Base-by-base conservation (phyloP, 2,888 invertebrate genomes). In the Liopterus haemorrhoidalis region DNA sequence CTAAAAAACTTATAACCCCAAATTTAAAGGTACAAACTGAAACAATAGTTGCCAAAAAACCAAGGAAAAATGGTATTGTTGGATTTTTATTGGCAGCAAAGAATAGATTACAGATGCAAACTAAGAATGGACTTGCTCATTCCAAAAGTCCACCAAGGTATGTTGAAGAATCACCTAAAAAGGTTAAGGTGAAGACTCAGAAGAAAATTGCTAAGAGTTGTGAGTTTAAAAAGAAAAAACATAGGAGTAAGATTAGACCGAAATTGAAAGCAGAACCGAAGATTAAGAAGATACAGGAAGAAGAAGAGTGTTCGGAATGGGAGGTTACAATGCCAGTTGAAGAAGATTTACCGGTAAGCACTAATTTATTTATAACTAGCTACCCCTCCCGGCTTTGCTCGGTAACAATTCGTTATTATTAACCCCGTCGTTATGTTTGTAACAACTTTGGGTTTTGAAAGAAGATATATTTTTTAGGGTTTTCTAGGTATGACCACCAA, bases 31-130 rank as follows among this genome's bases (percentile, higher is more conserved):
- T 72, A 3, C 75, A 77, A 51, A 76, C 78, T 1, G 87, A 88
- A 67, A 87, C 86, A 0, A 85, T 87, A 39, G 86, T 87, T 0
- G 83, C 86, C 2, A 88, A 88, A 61, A 86, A 86, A 62, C 82
- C 84, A 0, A 81, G 82, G 59, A 79, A 79, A 50, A 76, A 74
- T 55, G 76, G 76, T 50, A 68, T 82, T 2, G 81, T 82, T 2
- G 80, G 81, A 0, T 82, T 77, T 56, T 65, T 83, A 38, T 59
- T 82, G 46, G 73, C 72, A 2, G 79, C 82, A 2, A 82, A 81
- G 58, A 78, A 78, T 35, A 76, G 79, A 54, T 63, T 78, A 15
- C 79, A 72, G 49, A 57, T 70, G 48, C 70, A 72, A 49, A 63
- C 59, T 18, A 65, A 60, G 41, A 54, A 71, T 54, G 71, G 71